Evolutionary conservation across 2,113 vertebrate species (phyloP).

Genomic region (Grammomys dolichurus): DNA sequence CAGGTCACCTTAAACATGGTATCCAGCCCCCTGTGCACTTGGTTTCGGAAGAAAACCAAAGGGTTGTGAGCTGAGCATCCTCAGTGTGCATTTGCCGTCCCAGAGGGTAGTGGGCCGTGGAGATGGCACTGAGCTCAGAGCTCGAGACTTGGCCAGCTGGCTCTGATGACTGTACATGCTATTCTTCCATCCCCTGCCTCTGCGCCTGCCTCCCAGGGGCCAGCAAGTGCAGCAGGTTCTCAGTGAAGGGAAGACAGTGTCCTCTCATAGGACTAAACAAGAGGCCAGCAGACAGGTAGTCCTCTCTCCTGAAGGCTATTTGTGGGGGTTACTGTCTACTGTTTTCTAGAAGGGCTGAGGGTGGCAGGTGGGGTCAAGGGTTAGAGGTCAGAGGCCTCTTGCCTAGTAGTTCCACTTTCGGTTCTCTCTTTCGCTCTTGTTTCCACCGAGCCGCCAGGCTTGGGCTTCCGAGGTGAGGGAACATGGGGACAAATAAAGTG

Average conservation of each 20-base stretch:
- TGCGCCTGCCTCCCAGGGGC: not conserved
- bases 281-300: not conserved
- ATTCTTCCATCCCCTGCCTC: not conserved
- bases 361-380: not conserved
- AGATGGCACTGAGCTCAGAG: not conserved
- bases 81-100: not conserved
- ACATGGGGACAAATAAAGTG: not conserved
- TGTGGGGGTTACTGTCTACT: not conserved
- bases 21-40: not conserved
- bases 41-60: not conserved
- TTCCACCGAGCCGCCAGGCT: not conserved
- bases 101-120: not conserved
- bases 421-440: slow-evolving; percentile 38
- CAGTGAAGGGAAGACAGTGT: not conserved
- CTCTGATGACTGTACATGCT: not conserved
- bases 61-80: not conserved
- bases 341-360: not conserved
- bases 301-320: not conserved
- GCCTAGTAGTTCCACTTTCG: slow-evolving; percentile 59
- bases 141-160: not conserved
- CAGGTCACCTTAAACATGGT: not conserved
- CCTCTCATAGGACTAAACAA: not conserved
- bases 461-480: not conserved
- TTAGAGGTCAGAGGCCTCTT: not conserved
- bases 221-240: not conserved